Base-by-base conservation (phyloP, 2,113 vertebrate genomes). In the Lepus europaeus region DNA sequence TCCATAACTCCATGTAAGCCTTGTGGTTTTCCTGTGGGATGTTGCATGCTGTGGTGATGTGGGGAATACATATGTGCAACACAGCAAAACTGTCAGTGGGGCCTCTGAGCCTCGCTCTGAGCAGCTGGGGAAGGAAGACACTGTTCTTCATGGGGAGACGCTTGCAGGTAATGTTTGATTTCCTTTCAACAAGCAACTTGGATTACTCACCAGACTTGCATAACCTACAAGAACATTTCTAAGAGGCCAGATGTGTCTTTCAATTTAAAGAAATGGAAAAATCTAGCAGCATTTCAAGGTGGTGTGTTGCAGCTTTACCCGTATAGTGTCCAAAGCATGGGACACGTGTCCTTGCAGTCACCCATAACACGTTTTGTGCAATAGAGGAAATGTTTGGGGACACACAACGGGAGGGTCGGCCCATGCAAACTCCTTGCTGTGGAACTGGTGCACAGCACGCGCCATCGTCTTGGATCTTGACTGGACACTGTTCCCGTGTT, bases 191-290 rank as follows among this genome's bases (percentile, higher is more conserved):
- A 79, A 49, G 33, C 73, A 69, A 83, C 70, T 68, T 59, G 39
- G 76, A 61, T 73, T 45, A 19, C 39, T 93, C 64, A 92, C 72
- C 80, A 77, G 92, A 92, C 74, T 59, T 12, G 25, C 7, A 10
- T 68, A 70, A 73, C 31, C 80, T 61, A 72, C 8, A 90, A 85
- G 77, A 39, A 20, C 23, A 12, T 66, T 94, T 79, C 33, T 56
- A 31, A 74, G 80, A 83, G 27, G 25, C 20, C 63, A n/a, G 59
- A 39, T 64, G 10, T 92, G 23, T 31, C 69, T 94, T 45, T 31
- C 77, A 80, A 29, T 70, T 76, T 80, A 94, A 77, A 84, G 77
- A 94, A 83, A 77, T 36, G 6, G 23, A 39, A 83, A 84, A 45
- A 33, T 12, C 0, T 2, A 73, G 70, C 20, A 63, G 12, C 27